phyloP scores from a whole-genome alignment of 2,888 invertebrate species.

The Tenthredo scrophulariae region DNA sequence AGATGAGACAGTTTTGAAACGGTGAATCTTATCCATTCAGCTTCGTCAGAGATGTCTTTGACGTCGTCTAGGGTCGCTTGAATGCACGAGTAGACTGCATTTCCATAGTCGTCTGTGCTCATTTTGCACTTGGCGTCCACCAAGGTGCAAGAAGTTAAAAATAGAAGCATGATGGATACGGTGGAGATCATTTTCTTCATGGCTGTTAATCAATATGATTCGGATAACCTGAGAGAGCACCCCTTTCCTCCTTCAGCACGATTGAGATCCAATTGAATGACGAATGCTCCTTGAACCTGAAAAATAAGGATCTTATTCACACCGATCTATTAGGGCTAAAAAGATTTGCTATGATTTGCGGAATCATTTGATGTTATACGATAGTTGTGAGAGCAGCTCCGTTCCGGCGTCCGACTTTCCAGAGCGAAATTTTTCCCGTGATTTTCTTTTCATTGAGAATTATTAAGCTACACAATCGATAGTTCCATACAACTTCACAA shows the following conservation, averaged over 20 bases:
- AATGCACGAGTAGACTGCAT: conserved; percentile 69
- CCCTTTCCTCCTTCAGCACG: too few relatives aligned
- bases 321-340: background rate
- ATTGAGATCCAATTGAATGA: background rate
- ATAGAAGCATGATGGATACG: background rate
- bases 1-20: conserved; percentile 66
- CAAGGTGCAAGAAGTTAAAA: background rate
- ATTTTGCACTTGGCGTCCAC: conserved; percentile 62
- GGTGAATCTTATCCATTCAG: conserved; percentile 71
- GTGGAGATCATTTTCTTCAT: background rate
- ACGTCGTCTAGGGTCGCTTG: conserved; percentile 65
- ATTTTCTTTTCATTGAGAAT: background rate
- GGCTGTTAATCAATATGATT: background rate
- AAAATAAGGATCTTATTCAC: conserved; percentile 5
- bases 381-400: too few relatives aligned
- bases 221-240: background rate
- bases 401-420: too few relatives aligned
- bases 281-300: background rate
- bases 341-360: background rate
- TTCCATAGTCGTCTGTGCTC: conserved; percentile 58
- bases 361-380: too few relatives aligned
- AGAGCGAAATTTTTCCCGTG: too few relatives aligned
- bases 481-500: background rate
- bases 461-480: background rate
- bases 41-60: conserved; percentile 63